A percentile compares a stretch with the other conserved stretches of the same genome.
Conservation (phyloP, 1,140 invertebrate species). For the Macrocentrus cingulum region DNA sequence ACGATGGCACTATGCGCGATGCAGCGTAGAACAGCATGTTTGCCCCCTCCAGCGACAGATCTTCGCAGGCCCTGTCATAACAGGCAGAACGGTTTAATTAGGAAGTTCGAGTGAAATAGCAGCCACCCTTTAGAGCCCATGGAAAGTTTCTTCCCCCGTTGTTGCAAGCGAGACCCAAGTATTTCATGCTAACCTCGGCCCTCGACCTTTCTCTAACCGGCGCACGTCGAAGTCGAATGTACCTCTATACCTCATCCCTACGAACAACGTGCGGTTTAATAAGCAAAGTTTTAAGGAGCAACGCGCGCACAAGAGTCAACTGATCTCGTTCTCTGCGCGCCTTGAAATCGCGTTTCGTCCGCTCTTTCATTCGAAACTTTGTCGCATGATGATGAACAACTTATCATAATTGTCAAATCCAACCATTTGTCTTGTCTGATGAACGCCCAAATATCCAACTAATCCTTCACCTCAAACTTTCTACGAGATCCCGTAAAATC, state of each 20-base stretch:
- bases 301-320: slow-evolving; percentile 19
- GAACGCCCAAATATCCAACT: no score
- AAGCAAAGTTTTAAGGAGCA: slow-evolving; percentile 38
- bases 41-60: neutral
- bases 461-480: no score
- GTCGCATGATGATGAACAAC: slow-evolving; percentile 12
- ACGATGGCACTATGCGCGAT: neutral
- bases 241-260: no score
- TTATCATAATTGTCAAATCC: slow-evolving; percentile 5
- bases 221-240: slow-evolving; percentile 30
- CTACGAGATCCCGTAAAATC: no score
- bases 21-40: neutral
- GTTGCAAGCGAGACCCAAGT: slow-evolving; percentile 34
- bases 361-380: slow-evolving; percentile 25
- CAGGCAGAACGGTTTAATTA: slow-evolving; percentile 32
- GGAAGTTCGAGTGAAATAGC: slow-evolving; percentile 35
- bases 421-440: neutral
- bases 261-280: slow-evolving; percentile 36
- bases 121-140: slow-evolving; percentile 22
- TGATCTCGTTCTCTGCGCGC: slow-evolving; percentile 7
- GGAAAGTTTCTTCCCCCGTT: slow-evolving; percentile 33
- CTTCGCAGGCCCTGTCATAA: slow-evolving; percentile 21
- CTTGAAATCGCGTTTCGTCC: slow-evolving; percentile 22
- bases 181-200: slow-evolving; percentile 34
- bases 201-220: slow-evolving; percentile 20